Percentiles rank a stretch among this genome's conserved stretches.
Conservation (phyloP, 2,888 invertebrate genomes). For the Diaprepes abbreviatus region DNA sequence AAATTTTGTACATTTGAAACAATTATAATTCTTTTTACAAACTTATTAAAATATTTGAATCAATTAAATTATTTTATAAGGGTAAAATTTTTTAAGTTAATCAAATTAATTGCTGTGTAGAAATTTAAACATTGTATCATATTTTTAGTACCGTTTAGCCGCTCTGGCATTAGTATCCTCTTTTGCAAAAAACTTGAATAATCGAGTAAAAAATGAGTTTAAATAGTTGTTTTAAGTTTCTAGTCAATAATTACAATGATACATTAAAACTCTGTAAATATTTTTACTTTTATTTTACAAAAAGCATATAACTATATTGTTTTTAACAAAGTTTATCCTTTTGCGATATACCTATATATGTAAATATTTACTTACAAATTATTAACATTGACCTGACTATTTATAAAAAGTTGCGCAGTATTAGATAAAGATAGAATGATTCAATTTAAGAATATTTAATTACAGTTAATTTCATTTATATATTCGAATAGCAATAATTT, state of each 20-base stretch:
- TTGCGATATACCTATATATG: conserved; percentile 19
- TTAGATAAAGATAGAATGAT: neutral
- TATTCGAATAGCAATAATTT: conserved; percentile 6
- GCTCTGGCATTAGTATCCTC: too few species aligned
- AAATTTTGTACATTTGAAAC: too few species aligned
- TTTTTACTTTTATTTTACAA: conserved; percentile 15
- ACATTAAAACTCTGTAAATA: conserved; percentile 5
- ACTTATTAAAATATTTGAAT: too few species aligned
- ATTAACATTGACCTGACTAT: conserved; percentile 29
- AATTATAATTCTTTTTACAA: too few species aligned
- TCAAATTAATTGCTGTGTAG: neutral
- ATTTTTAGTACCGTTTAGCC: too few species aligned
- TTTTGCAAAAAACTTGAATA: too few species aligned
- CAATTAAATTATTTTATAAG: too few species aligned
- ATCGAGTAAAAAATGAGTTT: conserved; percentile 2
- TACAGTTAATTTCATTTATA: too few species aligned
- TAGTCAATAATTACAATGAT: neutral
- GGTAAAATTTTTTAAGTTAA: neutral
- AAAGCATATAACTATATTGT: conserved; percentile 4
- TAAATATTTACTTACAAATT: conserved; percentile 18
- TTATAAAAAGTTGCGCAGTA: conserved; percentile 32
- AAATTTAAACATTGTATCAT: neutral
- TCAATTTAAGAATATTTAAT: neutral
- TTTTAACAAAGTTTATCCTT: conserved; percentile 14
- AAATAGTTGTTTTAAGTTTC: conserved; percentile 1